A percentile compares a stretch with the other conserved stretches of the same genome.
Conservation (phyloP, 30 jellyfish, hydroid and myxozoan species). For the Haliclystus octoradiatus region DNA sequence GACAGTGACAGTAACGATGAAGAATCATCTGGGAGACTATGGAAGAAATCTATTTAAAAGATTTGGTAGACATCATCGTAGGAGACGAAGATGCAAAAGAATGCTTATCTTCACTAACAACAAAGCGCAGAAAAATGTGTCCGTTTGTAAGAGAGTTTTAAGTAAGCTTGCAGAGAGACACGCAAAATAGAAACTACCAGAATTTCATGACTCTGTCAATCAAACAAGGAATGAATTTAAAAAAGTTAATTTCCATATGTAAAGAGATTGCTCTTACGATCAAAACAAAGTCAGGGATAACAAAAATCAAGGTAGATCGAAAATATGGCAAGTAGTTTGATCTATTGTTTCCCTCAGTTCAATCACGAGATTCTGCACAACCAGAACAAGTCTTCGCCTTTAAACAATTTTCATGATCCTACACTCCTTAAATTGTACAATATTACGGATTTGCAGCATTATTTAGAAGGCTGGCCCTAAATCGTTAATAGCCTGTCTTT, state of each 20-base stretch:
- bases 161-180: background rate
- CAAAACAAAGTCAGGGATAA: conserved; percentile 28
- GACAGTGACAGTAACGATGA: too few relatives aligned
- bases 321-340: conserved; percentile 21
- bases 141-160: conserved; percentile 7
- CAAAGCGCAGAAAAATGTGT: conserved; percentile 6
- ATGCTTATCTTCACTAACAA: background rate
- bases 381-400: conserved; percentile 34
- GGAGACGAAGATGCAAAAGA: conserved; percentile 4
- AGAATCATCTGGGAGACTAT: too few relatives aligned
- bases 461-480: too few relatives aligned
- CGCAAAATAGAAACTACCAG: conserved; percentile 1
- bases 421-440: too few relatives aligned
- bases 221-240: conserved; percentile 25
- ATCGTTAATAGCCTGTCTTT: too few relatives aligned
- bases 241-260: conserved; percentile 24
- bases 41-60: conserved; percentile 25
- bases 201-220: background rate
- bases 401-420: too few relatives aligned
- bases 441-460: too few relatives aligned
- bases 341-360: conserved; percentile 22
- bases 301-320: conserved; percentile 21
- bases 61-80: conserved; percentile 23
- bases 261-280: conserved; percentile 32
- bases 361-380: conserved; percentile 38